Percentiles rank a stretch among this genome's conserved stretches.
phyloP scores from a whole-genome alignment of 2,113 vertebrate species.

The Anarrhichthys ocellatus region DNA sequence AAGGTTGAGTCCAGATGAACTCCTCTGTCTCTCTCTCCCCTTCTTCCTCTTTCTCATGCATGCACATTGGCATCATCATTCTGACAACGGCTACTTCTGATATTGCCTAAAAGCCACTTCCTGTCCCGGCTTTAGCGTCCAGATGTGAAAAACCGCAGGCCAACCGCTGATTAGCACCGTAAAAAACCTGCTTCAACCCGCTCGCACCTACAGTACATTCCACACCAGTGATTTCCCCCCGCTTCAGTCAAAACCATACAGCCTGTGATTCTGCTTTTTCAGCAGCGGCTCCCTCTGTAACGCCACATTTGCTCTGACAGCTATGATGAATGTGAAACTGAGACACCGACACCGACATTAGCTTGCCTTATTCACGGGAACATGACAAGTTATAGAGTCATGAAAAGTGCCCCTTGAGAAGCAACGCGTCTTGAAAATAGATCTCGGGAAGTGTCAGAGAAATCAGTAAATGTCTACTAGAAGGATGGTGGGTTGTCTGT shows the following conservation, averaged over 20 bases:
- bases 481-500: not conserved
- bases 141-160: constrained; percentile 63
- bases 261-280: constrained; percentile 61
- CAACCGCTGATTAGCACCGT: constrained; percentile 50
- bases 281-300: constrained; percentile 49
- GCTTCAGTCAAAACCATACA: constrained; percentile 41
- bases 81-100: constrained; percentile 3
- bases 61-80: constrained; percentile 11
- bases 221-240: constrained; percentile 44
- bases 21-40: constrained; percentile 5
- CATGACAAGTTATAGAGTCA: constrained; percentile 47
- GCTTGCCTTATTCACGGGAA: constrained; percentile 27
- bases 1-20: constrained; percentile 57
- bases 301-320: constrained; percentile 69
- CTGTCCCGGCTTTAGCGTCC: constrained; percentile 36
- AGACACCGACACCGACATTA: constrained; percentile 48
- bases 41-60: constrained; percentile 12
- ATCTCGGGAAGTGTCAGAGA: constrained; percentile 21
- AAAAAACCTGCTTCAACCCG: constrained; percentile 51
- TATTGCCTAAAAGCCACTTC: constrained; percentile 20
- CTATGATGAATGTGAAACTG: constrained; percentile 68
- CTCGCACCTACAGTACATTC: constrained; percentile 57
- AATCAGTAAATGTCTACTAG: constrained; percentile 28
- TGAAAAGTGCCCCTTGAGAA: constrained; percentile 40
- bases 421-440: constrained; percentile 33